These are phyloP conservation scores for Hiodon tergisus DNA, from an alignment of 2,113 vertebrate genomes.

Conservation along the genomic window DNA sequence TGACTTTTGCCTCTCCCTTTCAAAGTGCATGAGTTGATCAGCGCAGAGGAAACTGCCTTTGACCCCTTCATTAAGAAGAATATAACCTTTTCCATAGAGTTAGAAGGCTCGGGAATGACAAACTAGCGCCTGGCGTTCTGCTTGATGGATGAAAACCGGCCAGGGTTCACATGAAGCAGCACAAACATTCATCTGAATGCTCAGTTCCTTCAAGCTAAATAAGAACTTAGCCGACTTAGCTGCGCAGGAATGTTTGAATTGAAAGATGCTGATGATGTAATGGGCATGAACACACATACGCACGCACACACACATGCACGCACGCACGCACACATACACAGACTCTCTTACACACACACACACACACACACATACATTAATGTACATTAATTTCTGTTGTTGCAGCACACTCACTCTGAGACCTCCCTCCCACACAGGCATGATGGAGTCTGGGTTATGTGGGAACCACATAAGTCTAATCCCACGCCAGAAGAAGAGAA, in stretches of 20 bases:
- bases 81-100: background rate
- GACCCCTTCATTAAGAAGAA: constrained; percentile 6
- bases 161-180: too few relatives aligned
- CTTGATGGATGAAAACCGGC: too few relatives aligned
- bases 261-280: background rate
- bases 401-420: constrained; percentile 20
- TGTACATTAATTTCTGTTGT: constrained; percentile 1
- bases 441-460: constrained; percentile 57
- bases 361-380: background rate
- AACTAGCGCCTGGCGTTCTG: too few relatives aligned
- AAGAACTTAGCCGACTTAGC: background rate
- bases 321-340: background rate
- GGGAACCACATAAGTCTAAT: constrained; percentile 16
- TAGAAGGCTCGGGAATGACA: background rate
- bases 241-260: background rate
- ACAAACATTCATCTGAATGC: background rate
- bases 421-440: constrained; percentile 58
- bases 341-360: background rate
- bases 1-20: background rate
- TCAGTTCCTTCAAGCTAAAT: background rate
- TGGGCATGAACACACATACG: background rate
- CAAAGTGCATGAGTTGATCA: background rate
- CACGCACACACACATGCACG: background rate
- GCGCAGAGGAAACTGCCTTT: background rate
- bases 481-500: too few relatives aligned